A percentile compares a stretch with the other conserved stretches of the same genome.
Evolutionary conservation across 2,113 vertebrate genomes (phyloP).

Genomic region (Vireo altiloquus): DNA sequence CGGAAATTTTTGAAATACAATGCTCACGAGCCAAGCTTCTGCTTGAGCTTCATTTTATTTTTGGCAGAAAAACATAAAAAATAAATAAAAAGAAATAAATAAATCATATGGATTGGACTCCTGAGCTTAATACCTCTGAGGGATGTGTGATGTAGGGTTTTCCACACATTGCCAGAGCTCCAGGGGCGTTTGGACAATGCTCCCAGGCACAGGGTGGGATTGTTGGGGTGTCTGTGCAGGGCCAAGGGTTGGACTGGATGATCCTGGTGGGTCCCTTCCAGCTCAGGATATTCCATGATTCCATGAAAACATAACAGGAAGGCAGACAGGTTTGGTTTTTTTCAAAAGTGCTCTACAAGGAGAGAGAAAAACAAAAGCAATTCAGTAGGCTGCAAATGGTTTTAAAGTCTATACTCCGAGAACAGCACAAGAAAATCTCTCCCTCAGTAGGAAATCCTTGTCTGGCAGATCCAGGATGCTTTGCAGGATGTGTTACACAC

Average conservation of each 20-base stretch:
- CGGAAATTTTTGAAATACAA: not conserved
- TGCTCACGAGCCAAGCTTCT: not conserved
- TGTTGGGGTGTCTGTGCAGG: not conserved
- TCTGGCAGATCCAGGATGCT: not conserved
- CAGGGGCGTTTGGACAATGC: rapidly evolving
- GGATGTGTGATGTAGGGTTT: not conserved
- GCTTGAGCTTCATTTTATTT: not conserved
- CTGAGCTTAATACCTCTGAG: not conserved
- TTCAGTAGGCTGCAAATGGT: not conserved
- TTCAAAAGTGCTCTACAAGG: not conserved
- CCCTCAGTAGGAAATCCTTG: not conserved
- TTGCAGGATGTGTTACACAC: not conserved
- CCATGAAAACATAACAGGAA: not conserved
- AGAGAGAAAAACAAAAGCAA: not conserved
- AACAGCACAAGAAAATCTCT: not conserved
- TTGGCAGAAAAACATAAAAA: not conserved
- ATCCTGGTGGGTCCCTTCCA: not conserved
- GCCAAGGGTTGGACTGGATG: not conserved
- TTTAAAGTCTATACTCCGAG: not conserved
- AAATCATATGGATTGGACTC: not conserved
- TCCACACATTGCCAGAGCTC: not conserved
- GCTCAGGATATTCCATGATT: not conserved
- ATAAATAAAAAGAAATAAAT: not conserved
- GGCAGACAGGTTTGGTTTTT: rapidly evolving
- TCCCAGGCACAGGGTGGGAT: not conserved